These are phyloP conservation scores for Chrysogorgia sp. DNA, from an alignment of 92 coral and sea anemone genomes.

Conservation along the genomic window DNA sequence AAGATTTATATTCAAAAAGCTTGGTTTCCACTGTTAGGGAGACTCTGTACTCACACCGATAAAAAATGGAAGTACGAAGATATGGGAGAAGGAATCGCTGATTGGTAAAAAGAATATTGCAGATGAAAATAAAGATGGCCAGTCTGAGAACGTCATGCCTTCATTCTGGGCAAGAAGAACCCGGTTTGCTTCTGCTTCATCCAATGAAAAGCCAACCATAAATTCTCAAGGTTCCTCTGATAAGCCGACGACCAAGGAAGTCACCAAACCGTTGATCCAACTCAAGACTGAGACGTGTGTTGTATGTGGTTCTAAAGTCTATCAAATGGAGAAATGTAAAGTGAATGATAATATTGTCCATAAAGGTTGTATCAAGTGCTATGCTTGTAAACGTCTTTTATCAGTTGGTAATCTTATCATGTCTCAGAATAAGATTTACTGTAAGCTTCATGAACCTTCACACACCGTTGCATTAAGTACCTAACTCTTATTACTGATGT, in stretches of 20 bases:
- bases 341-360: slow-evolving; percentile 87
- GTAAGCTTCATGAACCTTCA: slow-evolving; percentile 83
- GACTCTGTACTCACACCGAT: background rate
- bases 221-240: slow-evolving; percentile 32
- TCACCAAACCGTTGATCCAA: slow-evolving; percentile 44
- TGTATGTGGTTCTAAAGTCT: slow-evolving; percentile 86
- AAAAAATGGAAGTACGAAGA: slow-evolving; percentile 23
- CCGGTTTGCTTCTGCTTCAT: background rate
- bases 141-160: slow-evolving; percentile 4
- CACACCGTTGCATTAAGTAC: slow-evolving; percentile 43
- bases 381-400: slow-evolving; percentile 87
- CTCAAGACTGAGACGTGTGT: slow-evolving; percentile 76
- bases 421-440: slow-evolving; percentile 92
- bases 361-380: slow-evolving; percentile 83
- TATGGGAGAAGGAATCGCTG: background rate
- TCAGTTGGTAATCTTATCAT: slow-evolving; percentile 96
- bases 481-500: background rate
- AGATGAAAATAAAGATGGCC: slow-evolving; percentile 16
- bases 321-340: slow-evolving; percentile 94
- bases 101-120: slow-evolving; percentile 1
- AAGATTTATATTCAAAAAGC: background rate
- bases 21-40: slow-evolving; percentile 1
- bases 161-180: slow-evolving; percentile 44
- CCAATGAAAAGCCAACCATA: slow-evolving; percentile 43
- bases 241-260: slow-evolving; percentile 40